Evolutionary conservation across 2,113 vertebrate species (phyloP).

Genomic region (Toxostoma redivivum): DNA sequence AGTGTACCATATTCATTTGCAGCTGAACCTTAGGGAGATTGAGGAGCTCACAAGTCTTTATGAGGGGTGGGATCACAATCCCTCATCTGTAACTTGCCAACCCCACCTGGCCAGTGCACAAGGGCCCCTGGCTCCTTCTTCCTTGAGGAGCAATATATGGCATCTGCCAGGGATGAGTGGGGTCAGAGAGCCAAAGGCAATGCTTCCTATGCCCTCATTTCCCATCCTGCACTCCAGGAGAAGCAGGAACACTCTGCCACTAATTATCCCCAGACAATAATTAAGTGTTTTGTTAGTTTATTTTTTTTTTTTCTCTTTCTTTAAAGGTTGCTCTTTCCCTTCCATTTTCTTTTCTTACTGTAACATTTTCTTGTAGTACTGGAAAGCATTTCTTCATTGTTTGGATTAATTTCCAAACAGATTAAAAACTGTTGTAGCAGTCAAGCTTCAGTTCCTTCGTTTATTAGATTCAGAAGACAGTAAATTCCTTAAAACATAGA

Average conservation of each 20-base stretch:
- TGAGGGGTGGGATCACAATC: neutral
- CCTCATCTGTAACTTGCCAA: neutral
- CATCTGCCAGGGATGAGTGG: neutral
- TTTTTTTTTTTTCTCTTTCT: neutral
- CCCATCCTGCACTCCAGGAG: neutral
- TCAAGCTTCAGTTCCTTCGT: slow-evolving; percentile 71
- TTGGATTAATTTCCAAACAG: slow-evolving; percentile 71
- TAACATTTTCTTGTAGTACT: slow-evolving; percentile 26
- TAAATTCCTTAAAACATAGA: slow-evolving; percentile 74
- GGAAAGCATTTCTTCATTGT: slow-evolving; percentile 65
- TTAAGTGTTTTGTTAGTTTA: neutral
- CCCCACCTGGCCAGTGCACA: neutral
- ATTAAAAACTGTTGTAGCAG: slow-evolving; percentile 73
- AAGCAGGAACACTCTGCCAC: neutral
- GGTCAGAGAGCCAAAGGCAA: neutral
- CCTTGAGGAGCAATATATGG: neutral
- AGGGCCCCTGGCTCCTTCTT: neutral
- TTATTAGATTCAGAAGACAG: slow-evolving; percentile 75
- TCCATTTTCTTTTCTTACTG: slow-evolving; percentile 52
- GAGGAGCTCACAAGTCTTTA: neutral
- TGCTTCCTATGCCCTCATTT: neutral
- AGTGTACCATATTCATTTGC: neutral
- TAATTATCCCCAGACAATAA: slow-evolving; percentile 27
- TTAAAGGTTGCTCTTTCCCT: neutral
- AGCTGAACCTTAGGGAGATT: neutral